Evolutionary conservation across 1,140 invertebrate species (phyloP).

Genomic region (Aphidius gifuensis): DNA sequence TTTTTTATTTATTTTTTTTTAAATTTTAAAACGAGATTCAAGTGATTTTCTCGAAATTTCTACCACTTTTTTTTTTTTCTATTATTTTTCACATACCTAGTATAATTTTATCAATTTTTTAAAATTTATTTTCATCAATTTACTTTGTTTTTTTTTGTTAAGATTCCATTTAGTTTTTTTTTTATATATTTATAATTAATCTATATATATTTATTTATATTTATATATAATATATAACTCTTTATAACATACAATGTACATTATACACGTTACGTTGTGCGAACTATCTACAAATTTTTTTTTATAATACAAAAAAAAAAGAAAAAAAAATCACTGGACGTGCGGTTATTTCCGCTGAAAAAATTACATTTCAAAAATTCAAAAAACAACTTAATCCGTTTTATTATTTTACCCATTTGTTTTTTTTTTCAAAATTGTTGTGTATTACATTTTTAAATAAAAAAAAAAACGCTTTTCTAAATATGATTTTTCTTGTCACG

Average conservation of each 20-base stretch:
- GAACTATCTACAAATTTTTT: slow-evolving; percentile 46
- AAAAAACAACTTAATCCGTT: too few species aligned
- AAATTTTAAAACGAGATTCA: too few species aligned
- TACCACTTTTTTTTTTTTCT: slow-evolving; percentile 18
- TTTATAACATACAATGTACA: slow-evolving; percentile 49
- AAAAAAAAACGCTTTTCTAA: slow-evolving; percentile 10
- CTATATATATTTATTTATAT: slow-evolving; percentile 36
- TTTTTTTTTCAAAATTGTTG: too few species aligned
- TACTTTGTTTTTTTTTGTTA: slow-evolving; percentile 25
- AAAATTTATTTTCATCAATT: not conserved
- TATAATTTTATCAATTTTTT: not conserved
- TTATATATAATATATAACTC: slow-evolving; percentile 41
- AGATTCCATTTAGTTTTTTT: slow-evolving; percentile 50
- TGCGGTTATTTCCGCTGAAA: not conserved
- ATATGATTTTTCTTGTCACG: slow-evolving; percentile 36
- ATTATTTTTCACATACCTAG: slow-evolving; percentile 15
- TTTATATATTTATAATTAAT: slow-evolving; percentile 36
- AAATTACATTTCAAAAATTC: too few species aligned
- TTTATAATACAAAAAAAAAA: slow-evolving; percentile 48
- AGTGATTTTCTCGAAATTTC: not conserved
- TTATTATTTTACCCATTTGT: slow-evolving; percentile 18
- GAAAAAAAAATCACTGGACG: slow-evolving; percentile 16
- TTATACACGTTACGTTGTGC: slow-evolving; percentile 47
- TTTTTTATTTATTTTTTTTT: too few species aligned
- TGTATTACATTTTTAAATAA: slow-evolving; percentile 18